Percentiles rank a stretch among this genome's conserved stretches.
Evolutionary conservation across 2,797 vertebrate species (phyloP).

Genomic region (Syngnathus rostellatus): DNA sequence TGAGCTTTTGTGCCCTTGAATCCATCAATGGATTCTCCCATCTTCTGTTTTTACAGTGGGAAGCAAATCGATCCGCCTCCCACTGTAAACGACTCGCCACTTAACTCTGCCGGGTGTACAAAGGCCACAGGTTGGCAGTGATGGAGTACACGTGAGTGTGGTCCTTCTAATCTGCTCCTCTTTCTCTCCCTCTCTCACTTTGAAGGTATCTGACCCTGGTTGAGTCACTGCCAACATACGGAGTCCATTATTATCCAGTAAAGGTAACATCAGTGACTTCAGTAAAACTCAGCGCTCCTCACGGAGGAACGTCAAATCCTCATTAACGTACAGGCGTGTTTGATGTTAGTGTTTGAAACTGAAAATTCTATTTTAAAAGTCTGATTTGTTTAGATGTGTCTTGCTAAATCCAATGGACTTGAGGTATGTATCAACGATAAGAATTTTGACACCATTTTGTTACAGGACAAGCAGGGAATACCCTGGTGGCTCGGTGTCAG

Average conservation of each 20-base stretch:
- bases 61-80: slow-evolving; percentile 48
- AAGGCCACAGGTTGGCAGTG: slow-evolving; percentile 33
- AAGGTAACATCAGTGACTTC: slow-evolving; percentile 75
- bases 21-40: slow-evolving; percentile 50
- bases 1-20: slow-evolving; percentile 55
- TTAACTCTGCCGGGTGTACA: slow-evolving; percentile 36
- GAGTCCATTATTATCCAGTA: slow-evolving; percentile 97
- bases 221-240: slow-evolving; percentile 91
- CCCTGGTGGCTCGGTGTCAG: slow-evolving; percentile 98
- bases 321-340: neutral
- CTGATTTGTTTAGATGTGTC: too few species aligned
- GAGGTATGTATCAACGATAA: too few species aligned
- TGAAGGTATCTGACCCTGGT: slow-evolving; percentile 90
- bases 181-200: slow-evolving; percentile 33
- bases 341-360: neutral
- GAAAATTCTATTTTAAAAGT: neutral
- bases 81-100: slow-evolving; percentile 32
- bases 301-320: neutral
- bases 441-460: slow-evolving; percentile 15
- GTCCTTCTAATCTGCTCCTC: slow-evolving; percentile 37
- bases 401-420: too few species aligned
- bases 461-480: slow-evolving; percentile 94
- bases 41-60: slow-evolving; percentile 34
- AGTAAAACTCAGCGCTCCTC: slow-evolving; percentile 19
- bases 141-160: slow-evolving; percentile 37